phyloP scores from a whole-genome alignment of 2,113 vertebrate species.

The Antechinus stuartii region DNA sequence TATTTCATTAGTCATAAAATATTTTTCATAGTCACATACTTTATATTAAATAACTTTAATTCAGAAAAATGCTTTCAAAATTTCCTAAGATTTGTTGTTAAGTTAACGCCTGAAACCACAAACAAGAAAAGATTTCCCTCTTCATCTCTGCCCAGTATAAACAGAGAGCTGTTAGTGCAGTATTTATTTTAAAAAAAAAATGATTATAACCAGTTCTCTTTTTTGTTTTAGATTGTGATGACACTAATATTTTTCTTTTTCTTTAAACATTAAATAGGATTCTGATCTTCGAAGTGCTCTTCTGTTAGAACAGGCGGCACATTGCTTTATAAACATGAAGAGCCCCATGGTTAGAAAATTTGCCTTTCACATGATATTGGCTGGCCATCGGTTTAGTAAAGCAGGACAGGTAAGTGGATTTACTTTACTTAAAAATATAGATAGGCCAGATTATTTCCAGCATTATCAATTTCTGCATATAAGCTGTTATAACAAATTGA shows the following conservation, averaged over 20 bases:
- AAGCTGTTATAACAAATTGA: not conserved
- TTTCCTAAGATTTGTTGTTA: not conserved
- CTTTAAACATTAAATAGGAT: conserved; percentile 87
- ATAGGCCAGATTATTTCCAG: not conserved
- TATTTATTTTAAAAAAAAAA: conserved; percentile 31
- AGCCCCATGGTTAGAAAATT: conserved; percentile 99
- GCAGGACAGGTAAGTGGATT: conserved; percentile 92
- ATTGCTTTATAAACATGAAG: conserved; percentile 99
- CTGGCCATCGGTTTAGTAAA: conserved; percentile 98
- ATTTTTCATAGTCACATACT: conserved; percentile 42
- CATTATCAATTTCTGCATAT: not conserved
- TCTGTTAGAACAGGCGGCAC: conserved; percentile 96
- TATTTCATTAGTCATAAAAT: conserved; percentile 49
- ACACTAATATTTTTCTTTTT: conserved; percentile 55
- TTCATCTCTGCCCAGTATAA: conserved; percentile 10
- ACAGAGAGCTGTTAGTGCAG: not conserved
- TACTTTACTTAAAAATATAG: conserved; percentile 41
- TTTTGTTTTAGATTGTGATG: conserved; percentile 40
- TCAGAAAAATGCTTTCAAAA: conserved; percentile 11
- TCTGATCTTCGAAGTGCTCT: conserved; percentile 97
- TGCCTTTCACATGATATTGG: conserved; percentile 98
- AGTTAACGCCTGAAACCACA: conserved; percentile 20
- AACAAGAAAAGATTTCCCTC: conserved; percentile 21
- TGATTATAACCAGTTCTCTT: conserved; percentile 14
- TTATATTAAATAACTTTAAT: conserved; percentile 22